These are phyloP conservation scores for Eupithecia inturbata DNA, from an alignment of 2,888 invertebrate genomes.

Conservation along the genomic window DNA sequence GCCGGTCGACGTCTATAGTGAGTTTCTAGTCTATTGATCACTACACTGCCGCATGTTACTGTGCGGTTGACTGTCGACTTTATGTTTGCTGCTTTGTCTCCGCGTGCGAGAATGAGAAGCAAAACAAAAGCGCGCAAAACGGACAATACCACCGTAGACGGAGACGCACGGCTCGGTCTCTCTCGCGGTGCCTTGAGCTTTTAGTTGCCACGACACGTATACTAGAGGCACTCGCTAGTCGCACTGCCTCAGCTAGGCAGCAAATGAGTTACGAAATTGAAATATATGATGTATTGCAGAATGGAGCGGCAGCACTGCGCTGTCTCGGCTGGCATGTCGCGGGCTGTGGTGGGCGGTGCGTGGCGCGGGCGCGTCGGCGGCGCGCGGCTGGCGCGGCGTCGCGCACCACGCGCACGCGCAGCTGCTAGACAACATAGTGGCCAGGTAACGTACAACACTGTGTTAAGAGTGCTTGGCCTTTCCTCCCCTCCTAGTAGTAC, in stretches of 20 bases:
- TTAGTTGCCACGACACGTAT: background rate
- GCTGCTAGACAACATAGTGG: slow-evolving; percentile 27
- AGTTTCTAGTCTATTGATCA: slow-evolving; percentile 17
- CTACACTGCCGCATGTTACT: background rate
- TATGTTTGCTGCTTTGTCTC: too few species aligned
- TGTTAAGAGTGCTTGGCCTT: too few species aligned
- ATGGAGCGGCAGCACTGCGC: slow-evolving; percentile 64
- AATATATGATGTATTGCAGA: slow-evolving; percentile 1
- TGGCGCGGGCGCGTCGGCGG: slow-evolving; percentile 81
- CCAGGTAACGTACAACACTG: slow-evolving; percentile 12
- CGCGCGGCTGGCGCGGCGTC: slow-evolving; percentile 66
- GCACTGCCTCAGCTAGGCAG: background rate
- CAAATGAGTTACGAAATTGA: background rate
- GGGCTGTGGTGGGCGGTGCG: slow-evolving; percentile 82
- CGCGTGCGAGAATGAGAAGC: background rate
- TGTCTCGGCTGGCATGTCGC: slow-evolving; percentile 88
- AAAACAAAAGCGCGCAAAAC: background rate
- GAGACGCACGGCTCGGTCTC: background rate
- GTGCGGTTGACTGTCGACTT: background rate
- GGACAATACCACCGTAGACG: too few species aligned
- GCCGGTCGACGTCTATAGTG: slow-evolving; percentile 43
- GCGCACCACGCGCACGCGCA: slow-evolving; percentile 37
- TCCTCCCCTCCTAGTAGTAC: too few species aligned
- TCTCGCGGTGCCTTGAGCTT: too few species aligned
- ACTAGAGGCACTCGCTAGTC: background rate